Conservation (phyloP, 2,113 vertebrate species). For the Synodontis membranacea region DNA sequence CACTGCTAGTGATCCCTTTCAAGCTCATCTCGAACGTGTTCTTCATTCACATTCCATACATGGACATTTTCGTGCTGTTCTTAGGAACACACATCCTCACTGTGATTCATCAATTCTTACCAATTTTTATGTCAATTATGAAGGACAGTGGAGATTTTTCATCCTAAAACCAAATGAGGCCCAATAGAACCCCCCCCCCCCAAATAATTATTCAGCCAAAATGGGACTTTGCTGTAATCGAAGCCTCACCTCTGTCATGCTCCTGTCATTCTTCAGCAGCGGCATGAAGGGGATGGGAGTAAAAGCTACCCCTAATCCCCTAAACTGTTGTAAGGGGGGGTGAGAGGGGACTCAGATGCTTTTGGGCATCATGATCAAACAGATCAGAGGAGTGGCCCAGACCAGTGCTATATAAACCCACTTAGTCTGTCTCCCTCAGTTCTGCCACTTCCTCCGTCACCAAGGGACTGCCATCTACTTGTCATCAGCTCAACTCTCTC, state of each 20-base stretch:
- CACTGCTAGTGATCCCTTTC: too few relatives aligned
- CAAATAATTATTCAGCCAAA: not conserved
- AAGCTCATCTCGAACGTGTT: too few relatives aligned
- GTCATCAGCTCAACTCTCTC: conserved; percentile 1
- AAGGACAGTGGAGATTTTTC: not conserved
- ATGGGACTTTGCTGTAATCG: not conserved
- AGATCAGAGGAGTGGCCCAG: conserved; percentile 70
- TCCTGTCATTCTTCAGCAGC: conserved; percentile 8
- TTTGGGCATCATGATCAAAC: conserved; percentile 45
- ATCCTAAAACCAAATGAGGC: not conserved
- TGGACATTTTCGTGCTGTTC: too few relatives aligned
- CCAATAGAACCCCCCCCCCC: not conserved
- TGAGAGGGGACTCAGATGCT: conserved; percentile 28
- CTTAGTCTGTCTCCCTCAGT: conserved; percentile 64
- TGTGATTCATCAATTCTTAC: not conserved
- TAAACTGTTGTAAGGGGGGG: conserved; percentile 5
- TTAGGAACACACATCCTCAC: not conserved
- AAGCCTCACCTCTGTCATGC: conserved; percentile 21
- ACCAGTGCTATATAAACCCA: conserved; percentile 71
- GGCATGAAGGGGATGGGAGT: conserved; percentile 28
- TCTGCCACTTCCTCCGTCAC: conserved; percentile 59
- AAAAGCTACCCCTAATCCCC: conserved; percentile 47
- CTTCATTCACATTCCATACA: too few relatives aligned
- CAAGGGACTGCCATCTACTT: conserved; percentile 20
- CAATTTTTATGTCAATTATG: not conserved